These are phyloP conservation scores for Sarcophaga caerulescens DNA, from an alignment of 2,888 invertebrate species.

Conservation along the genomic window DNA sequence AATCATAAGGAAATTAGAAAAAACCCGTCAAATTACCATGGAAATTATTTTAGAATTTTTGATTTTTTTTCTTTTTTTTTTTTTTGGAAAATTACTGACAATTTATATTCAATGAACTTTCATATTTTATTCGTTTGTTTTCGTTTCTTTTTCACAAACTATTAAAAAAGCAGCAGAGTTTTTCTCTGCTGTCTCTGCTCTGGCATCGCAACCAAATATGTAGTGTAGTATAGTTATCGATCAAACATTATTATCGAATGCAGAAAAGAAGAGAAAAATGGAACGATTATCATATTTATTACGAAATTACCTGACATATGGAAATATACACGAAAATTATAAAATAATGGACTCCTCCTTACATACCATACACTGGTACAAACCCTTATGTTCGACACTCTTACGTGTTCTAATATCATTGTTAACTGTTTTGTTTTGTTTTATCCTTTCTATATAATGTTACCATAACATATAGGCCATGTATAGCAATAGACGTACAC, in stretches of 20 bases:
- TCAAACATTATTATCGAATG: not conserved
- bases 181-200: no score
- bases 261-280: not conserved
- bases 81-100: not conserved
- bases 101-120: not conserved
- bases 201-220: no score
- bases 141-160: no score
- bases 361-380: not conserved
- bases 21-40: not conserved
- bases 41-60: not conserved
- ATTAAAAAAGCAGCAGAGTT: no score
- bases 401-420: not conserved
- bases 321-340: constrained; percentile 38
- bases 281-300: constrained; percentile 65
- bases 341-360: not conserved
- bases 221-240: not conserved
- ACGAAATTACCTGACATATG: constrained; percentile 63
- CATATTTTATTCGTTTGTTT: not conserved
- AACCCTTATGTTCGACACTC: not conserved
- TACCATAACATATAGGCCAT: not conserved
- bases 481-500: no score
- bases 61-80: not conserved
- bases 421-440: not conserved
- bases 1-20: not conserved
- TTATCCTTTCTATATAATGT: not conserved